Percentiles rank a stretch among this genome's conserved stretches.
phyloP scores from a whole-genome alignment of 1,140 invertebrate genomes.

The Nasonia vitripennis region DNA sequence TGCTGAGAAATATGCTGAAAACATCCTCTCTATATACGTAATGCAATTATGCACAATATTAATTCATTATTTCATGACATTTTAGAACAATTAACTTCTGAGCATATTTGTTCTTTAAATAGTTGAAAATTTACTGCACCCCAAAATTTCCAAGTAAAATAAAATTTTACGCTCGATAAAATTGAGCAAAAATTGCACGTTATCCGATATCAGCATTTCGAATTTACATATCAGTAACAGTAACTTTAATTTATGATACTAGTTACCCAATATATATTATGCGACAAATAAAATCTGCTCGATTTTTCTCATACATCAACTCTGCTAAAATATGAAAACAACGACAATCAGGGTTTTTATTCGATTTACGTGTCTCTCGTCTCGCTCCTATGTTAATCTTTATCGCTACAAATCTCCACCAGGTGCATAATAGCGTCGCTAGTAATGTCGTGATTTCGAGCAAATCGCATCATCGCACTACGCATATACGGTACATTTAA shows the following conservation, averaged over 20 bases:
- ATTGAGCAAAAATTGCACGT: conserved; percentile 14
- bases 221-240: neutral
- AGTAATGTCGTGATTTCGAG: neutral
- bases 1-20: no score
- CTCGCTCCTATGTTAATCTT: conserved; percentile 40
- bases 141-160: neutral
- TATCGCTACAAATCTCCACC: conserved; percentile 44
- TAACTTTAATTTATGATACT: neutral
- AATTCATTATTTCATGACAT: neutral
- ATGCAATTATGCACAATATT: neutral
- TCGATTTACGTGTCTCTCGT: conserved; percentile 15
- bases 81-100: neutral
- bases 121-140: neutral
- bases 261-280: conserved; percentile 22
- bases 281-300: conserved; percentile 41
- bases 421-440: conserved; percentile 15
- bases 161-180: neutral
- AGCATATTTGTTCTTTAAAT: neutral
- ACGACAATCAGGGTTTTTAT: conserved; percentile 23
- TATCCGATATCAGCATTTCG: neutral
- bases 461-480: conserved; percentile 17
- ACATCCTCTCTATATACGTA: no score
- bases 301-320: conserved; percentile 26
- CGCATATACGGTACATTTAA: conserved; percentile 32
- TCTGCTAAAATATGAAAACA: conserved; percentile 32